A percentile compares a stretch with the other conserved stretches of the same genome.
Conservation (phyloP, 2,113 vertebrate genomes). For the Apistogramma diplotaenia region DNA sequence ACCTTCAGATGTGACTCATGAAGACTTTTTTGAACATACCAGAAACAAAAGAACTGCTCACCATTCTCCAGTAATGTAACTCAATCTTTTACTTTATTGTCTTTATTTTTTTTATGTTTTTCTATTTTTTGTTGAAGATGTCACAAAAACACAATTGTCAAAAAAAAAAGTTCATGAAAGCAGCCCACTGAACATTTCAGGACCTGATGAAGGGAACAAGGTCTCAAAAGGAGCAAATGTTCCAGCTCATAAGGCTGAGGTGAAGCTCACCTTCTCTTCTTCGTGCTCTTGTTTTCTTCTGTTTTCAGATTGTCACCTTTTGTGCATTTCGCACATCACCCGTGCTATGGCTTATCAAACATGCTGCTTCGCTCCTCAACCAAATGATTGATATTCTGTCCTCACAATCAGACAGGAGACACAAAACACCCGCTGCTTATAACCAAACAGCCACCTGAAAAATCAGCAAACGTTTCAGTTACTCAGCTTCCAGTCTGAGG, state of each 20-base stretch:
- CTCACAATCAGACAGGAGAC: neutral
- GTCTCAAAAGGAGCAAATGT: too few species aligned
- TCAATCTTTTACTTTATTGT: neutral
- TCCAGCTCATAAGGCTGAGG: neutral
- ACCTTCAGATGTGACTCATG: too few species aligned
- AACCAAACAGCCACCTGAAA: neutral
- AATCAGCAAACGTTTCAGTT: neutral
- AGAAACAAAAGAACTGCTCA: too few species aligned
- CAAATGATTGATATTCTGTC: conserved; percentile 14
- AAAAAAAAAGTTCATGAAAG: neutral
- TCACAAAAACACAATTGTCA: fast-evolving
- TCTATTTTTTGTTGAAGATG: neutral
- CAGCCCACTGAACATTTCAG: neutral
- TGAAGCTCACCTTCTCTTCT: neutral
- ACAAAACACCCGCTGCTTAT: neutral
- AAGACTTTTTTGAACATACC: too few species aligned
- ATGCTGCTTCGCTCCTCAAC: neutral
- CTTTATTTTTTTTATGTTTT: neutral
- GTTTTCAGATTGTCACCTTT: neutral
- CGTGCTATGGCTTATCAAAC: neutral
- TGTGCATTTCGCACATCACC: neutral
- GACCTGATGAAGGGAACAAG: neutral
- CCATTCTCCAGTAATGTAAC: too few species aligned
- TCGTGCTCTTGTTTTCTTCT: neutral
- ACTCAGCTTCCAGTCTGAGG: neutral